These are phyloP conservation scores for Gymnoscopelus braueri DNA, from an alignment of 2,797 vertebrate species.

Conservation along the genomic window DNA sequence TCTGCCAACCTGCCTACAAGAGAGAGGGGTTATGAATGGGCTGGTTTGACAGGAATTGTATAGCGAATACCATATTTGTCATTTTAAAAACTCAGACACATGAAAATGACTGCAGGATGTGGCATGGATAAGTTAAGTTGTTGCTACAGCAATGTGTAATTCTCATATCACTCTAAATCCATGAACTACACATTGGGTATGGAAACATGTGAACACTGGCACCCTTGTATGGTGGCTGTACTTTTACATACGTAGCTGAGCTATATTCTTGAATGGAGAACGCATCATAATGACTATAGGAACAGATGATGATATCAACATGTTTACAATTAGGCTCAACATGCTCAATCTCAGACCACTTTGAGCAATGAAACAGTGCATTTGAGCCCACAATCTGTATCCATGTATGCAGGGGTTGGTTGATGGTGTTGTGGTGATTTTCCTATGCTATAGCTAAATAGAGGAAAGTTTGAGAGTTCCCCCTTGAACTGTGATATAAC, in stretches of 20 bases:
- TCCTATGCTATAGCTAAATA: slow-evolving; percentile 33
- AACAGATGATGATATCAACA: slow-evolving; percentile 17
- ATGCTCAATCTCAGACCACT: slow-evolving; percentile 50
- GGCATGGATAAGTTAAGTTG: background rate
- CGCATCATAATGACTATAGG: slow-evolving; percentile 1
- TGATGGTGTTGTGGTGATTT: slow-evolving; percentile 28
- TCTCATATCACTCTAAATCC: slow-evolving; percentile 38
- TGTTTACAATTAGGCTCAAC: slow-evolving; percentile 15
- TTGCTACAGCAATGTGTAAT: no score
- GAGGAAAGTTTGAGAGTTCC: slow-evolving; percentile 29
- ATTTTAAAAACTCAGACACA: slow-evolving; percentile 17
- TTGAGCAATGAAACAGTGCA: slow-evolving; percentile 55
- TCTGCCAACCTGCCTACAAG: no score
- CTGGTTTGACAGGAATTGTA: slow-evolving; percentile 12
- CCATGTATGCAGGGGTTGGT: slow-evolving; percentile 34
- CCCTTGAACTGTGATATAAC: slow-evolving; percentile 8
- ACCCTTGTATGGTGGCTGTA: slow-evolving; percentile 5
- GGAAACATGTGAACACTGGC: slow-evolving; percentile 27
- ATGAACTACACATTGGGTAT: slow-evolving; percentile 6
- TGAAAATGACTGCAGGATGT: slow-evolving; percentile 4
- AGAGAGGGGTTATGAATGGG: slow-evolving; percentile 11
- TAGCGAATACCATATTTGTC: slow-evolving; percentile 18
- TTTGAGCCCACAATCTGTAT: slow-evolving; percentile 41
- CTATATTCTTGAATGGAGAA: background rate
- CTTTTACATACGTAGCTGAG: slow-evolving; percentile 11